Conservation (phyloP, 64 coral and sea anemone genomes). For the Montipora foliosa region DNA sequence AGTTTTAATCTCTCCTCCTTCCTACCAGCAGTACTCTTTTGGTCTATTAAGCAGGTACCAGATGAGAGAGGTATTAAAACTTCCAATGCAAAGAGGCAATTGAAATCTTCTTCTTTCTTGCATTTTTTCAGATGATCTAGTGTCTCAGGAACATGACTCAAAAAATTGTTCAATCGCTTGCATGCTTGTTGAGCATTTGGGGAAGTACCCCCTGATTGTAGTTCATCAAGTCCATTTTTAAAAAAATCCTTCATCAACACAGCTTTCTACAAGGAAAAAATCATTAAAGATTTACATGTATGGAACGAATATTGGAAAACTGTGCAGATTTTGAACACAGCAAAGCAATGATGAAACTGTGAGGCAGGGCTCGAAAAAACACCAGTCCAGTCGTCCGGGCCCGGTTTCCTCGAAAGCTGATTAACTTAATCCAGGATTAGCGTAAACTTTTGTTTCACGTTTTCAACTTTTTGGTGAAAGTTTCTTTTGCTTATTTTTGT, state of each 20-base stretch:
- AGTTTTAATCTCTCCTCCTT: constrained; percentile 54
- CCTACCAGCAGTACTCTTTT: constrained; percentile 41
- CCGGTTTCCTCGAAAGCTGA: no score
- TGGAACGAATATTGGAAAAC: constrained; percentile 22
- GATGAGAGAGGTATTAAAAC: constrained; percentile 62
- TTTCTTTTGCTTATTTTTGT: no score
- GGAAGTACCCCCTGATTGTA: constrained; percentile 32
- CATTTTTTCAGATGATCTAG: constrained; percentile 39
- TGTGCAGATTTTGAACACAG: constrained; percentile 37
- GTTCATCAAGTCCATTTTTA: constrained; percentile 33
- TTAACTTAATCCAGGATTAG: no score
- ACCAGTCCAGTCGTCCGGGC: no score
- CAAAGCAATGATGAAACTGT: constrained; percentile 36
- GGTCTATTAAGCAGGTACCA: constrained; percentile 31
- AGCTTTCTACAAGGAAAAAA: constrained; percentile 51
- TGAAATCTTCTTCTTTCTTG: constrained; percentile 46
- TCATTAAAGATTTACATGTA: constrained; percentile 39
- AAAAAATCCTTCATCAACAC: constrained; percentile 38
- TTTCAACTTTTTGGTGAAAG: no score
- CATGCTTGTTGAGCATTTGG: constrained; percentile 46
- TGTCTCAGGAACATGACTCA: constrained; percentile 5
- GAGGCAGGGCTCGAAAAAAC: neutral
- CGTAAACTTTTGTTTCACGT: no score
- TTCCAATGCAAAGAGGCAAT: constrained; percentile 30
- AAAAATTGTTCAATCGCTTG: constrained; percentile 55